Evolutionary conservation across 2,113 vertebrate genomes (phyloP), one percentile per base, ranked within the genome.

Genomic region (Todiramphus saurophagus): DNA sequence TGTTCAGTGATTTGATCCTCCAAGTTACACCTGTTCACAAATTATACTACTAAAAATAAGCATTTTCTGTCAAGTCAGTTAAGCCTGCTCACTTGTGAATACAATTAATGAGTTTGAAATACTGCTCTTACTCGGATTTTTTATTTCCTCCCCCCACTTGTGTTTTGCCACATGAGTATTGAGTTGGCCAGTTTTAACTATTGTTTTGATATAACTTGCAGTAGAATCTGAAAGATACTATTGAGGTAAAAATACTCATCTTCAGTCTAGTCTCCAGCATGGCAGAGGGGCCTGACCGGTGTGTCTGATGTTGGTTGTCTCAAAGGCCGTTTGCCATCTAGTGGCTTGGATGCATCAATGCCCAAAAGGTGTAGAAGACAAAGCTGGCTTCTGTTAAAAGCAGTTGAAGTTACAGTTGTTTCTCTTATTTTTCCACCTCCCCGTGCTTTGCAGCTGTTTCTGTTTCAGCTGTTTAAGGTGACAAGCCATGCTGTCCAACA

Each of bases 261-360:
- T 30, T 23, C 44, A 62, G 31, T 31, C 35, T 30, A 11, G n/a
- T 10, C 44, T 72, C 21, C 5, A 7, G 53, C n/a, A 3, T 13
- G 28, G 33, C 25, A n/a, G 7, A 12, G 16, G 33, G 27, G 5
- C 7, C 21, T 30, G n/a, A n/a, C 14, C 35, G 8, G 17, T 1
- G 28, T 19, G 17, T 28, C 50, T 64, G 41, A n/a, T 68, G 53
- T 70, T 28, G 51, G 25, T 23, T 76, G 78, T 62, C 46, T 88
- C 79, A 9, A 73, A 69, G 50, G 83, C 60, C 5, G 73, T 25
- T 89, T 93, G 93, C 97, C 97, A 97, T 93, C 97, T 94, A 96
- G 95, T 72, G 97, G 93, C 70, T 28, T 4, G 41, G 7, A 30
- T 10, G 31, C 43, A 28, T 13, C 70, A 67, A 3, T 43, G 83